These are phyloP conservation scores for Sandelia bainsii DNA, from an alignment of 2,797 vertebrate genomes.

Conservation along the genomic window DNA sequence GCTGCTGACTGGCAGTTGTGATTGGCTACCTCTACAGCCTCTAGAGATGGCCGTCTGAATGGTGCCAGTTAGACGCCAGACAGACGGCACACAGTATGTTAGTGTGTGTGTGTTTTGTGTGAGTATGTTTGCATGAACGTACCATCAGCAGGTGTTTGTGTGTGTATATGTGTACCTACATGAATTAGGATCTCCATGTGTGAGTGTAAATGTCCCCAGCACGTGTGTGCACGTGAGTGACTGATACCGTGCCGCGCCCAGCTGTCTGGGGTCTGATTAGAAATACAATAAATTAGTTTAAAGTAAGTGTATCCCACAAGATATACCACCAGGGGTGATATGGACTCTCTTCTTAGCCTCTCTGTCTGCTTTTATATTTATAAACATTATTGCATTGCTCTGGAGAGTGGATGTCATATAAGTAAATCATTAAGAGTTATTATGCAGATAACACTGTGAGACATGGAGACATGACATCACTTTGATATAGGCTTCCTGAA, in stretches of 20 bases:
- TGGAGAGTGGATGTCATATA: slow-evolving; percentile 5
- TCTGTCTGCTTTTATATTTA: neutral
- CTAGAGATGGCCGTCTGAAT: slow-evolving; percentile 69
- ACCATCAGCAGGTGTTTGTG: slow-evolving; percentile 53
- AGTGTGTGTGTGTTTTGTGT: slow-evolving; percentile 28
- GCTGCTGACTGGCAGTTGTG: slow-evolving; percentile 68
- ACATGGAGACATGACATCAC: no score
- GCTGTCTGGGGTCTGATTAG: slow-evolving; percentile 49
- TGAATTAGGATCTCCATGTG: slow-evolving; percentile 6
- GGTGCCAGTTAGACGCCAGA: slow-evolving; percentile 79
- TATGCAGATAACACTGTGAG: slow-evolving; percentile 1
- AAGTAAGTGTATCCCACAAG: slow-evolving; percentile 10
- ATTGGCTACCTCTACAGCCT: slow-evolving; percentile 68
- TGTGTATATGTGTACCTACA: slow-evolving; percentile 24
- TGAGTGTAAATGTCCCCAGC: neutral
- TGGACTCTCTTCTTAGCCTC: neutral
- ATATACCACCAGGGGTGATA: slow-evolving; percentile 1
- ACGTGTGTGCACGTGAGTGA: slow-evolving; percentile 8
- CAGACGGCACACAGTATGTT: slow-evolving; percentile 57
- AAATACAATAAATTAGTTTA: slow-evolving; percentile 41
- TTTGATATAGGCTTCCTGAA: neutral
- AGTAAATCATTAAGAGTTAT: slow-evolving; percentile 37
- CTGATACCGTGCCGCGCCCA: slow-evolving; percentile 36
- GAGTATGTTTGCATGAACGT: slow-evolving; percentile 22
- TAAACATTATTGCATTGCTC: slow-evolving; percentile 2